Evolutionary conservation across 1,140 invertebrate species (phyloP), one percentile per base, ranked within the genome.

Genomic region (Lerema accius): DNA sequence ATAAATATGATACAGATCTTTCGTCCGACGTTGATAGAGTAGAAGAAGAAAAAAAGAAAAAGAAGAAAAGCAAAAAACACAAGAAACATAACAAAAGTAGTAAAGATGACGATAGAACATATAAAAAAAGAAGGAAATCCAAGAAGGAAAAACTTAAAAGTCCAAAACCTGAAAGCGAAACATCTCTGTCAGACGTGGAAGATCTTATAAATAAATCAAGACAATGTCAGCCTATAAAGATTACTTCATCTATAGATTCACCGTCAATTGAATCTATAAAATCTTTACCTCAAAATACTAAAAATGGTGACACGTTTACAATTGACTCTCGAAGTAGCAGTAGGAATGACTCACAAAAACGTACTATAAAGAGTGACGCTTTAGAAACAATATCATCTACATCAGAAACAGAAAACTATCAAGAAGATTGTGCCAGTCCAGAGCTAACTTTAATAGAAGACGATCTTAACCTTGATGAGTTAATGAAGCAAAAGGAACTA

Each of bases 401-500:
- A 67, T 94, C 93, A 35, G 94, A 95, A 56, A 94, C 94, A 71
- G 94, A 94, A 74, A 92, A 92, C 58, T 93, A 93, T 62, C 93
- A 95, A 72, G 92, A 94, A 53, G 95, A 96, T 78, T 93, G 94
- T 68, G 95, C 95, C 67, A 96, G 95, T 65, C 95, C 95, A 19
- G 95, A 96, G 74, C 93, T 96, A 53, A 92, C 93, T 4, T 93
- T 96, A 17, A 94, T 96, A 55, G 96, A 97, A 82, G 96, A 97
- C 78, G 96, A 97, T 71, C 94, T 97, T 62, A 96, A 97, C 86
- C 86, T 97, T 4, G 96, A 97, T 80, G 96, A 97, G 66, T 87
- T 97, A 61, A 97, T 97, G 96, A 95, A 95, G 74, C 96, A 97
- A 84, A 97, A 97, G 89, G 96, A 95, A 81, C 70, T 94, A 13